Conservation (phyloP, 1,140 invertebrate species). For the Lanistes nyassanus region DNA sequence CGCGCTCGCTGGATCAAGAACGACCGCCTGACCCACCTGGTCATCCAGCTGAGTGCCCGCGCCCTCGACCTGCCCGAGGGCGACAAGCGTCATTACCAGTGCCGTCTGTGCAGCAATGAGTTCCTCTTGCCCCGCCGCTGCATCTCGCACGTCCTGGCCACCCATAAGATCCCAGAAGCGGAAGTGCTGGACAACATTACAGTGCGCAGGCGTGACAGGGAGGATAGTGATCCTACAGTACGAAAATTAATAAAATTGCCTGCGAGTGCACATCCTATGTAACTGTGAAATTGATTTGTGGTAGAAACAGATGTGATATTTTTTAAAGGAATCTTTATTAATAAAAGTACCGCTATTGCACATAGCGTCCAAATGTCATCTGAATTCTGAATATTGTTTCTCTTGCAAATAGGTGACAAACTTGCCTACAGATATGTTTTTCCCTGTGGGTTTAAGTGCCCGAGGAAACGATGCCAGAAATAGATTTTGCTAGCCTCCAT, state of each 20-base stretch:
- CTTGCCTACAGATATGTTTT: no score
- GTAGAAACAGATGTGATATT: no score
- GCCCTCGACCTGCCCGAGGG: slow-evolving; percentile 29
- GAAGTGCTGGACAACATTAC: slow-evolving; percentile 28
- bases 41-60: slow-evolving; percentile 42
- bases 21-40: slow-evolving; percentile 17
- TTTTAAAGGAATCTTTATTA: no score
- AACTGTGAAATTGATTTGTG: no score
- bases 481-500: neutral
- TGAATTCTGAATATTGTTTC: no score
- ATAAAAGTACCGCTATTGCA: no score
- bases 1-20: slow-evolving; percentile 22
- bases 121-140: slow-evolving; percentile 52
- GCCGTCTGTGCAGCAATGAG: slow-evolving; percentile 49
- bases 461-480: no score
- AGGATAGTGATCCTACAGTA: neutral
- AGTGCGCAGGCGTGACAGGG: slow-evolving; percentile 27
- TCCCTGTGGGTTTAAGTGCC: no score
- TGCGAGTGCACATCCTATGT: no score
- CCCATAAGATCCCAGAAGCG: slow-evolving; percentile 14
- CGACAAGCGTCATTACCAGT: slow-evolving; percentile 41
- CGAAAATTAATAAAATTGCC: no score
- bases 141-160: slow-evolving; percentile 32
- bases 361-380: no score
- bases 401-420: no score